phyloP scores from a whole-genome alignment of 1,140 invertebrate species.

The Listronotus oregonensis region DNA sequence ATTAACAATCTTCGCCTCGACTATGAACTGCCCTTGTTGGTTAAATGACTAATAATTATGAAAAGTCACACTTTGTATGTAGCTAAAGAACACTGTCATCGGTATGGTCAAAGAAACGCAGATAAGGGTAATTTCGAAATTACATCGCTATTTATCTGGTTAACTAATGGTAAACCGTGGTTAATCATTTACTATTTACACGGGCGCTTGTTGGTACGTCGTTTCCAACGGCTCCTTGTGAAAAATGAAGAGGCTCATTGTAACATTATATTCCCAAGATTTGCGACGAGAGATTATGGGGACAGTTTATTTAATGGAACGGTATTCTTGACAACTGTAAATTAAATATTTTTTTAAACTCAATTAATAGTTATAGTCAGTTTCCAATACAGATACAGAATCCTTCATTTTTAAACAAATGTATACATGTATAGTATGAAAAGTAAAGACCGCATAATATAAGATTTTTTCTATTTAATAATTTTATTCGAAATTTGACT shows the following conservation, averaged over 20 bases:
- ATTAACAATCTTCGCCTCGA: too few species aligned
- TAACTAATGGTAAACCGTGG: slow-evolving; percentile 10
- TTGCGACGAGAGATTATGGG: slow-evolving; percentile 11
- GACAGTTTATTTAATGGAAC: slow-evolving; percentile 10
- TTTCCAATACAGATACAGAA: too few species aligned
- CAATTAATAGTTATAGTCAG: too few species aligned
- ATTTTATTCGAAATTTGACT: too few species aligned
- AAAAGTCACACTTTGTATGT: too few species aligned
- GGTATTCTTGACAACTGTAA: slow-evolving; percentile 1
- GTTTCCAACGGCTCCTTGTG: slow-evolving; percentile 3
- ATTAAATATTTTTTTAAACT: too few species aligned
- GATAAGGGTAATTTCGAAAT: slow-evolving; percentile 16
- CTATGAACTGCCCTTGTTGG: too few species aligned
- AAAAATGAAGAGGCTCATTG: slow-evolving; percentile 17
- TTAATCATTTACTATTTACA: slow-evolving; percentile 24
- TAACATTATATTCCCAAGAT: slow-evolving; percentile 18
- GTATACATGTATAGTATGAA: too few species aligned
- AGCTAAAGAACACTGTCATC: not conserved
- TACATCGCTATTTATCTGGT: slow-evolving; percentile 13
- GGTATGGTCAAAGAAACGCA: slow-evolving; percentile 12
- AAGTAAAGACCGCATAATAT: too few species aligned
- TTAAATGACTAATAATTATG: too few species aligned
- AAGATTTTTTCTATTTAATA: too few species aligned
- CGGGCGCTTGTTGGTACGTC: slow-evolving; percentile 19
- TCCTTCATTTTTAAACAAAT: too few species aligned